A percentile compares a stretch with the other conserved stretches of the same genome.
Evolutionary conservation across 2,113 vertebrate species (phyloP).

Genomic region (Saguinus imperator): DNA sequence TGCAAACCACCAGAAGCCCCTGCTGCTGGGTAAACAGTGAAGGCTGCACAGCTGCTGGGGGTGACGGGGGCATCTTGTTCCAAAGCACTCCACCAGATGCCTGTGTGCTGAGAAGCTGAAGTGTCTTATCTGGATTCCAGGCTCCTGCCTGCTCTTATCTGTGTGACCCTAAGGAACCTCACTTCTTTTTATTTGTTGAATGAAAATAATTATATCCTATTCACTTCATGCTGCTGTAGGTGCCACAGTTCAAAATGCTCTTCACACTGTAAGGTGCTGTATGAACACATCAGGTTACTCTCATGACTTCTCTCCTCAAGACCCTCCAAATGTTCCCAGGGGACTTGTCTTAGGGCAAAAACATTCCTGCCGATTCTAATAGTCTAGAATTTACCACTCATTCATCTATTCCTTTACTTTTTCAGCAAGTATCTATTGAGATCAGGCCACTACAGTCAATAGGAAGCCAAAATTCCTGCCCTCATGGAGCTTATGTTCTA

Average conservation of each 20-base stretch:
- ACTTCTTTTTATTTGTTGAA: not conserved
- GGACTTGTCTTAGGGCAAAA: not conserved
- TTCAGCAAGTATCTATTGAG: not conserved
- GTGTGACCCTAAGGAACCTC: not conserved
- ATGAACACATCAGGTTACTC: not conserved
- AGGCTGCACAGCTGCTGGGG: not conserved
- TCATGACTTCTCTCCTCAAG: not conserved
- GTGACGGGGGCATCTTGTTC: not conserved
- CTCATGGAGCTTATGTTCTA: not conserved
- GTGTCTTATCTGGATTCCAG: not conserved
- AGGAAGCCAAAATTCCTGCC: not conserved
- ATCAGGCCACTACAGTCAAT: not conserved
- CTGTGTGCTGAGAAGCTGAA: not conserved
- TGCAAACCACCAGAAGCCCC: not conserved
- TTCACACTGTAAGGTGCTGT: not conserved
- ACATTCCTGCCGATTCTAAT: not conserved
- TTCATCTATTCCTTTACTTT: not conserved
- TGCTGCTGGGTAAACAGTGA: not conserved
- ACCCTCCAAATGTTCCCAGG: not conserved
- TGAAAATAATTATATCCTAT: not conserved
- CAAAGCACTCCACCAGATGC: not conserved
- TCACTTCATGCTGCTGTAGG: not conserved
- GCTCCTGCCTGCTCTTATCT: not conserved
- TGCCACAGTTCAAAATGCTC: not conserved
- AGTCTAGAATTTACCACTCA: not conserved